These are phyloP conservation scores for Drosophila suzukii DNA, from an alignment of 1,140 invertebrate species.

Conservation along the genomic window DNA sequence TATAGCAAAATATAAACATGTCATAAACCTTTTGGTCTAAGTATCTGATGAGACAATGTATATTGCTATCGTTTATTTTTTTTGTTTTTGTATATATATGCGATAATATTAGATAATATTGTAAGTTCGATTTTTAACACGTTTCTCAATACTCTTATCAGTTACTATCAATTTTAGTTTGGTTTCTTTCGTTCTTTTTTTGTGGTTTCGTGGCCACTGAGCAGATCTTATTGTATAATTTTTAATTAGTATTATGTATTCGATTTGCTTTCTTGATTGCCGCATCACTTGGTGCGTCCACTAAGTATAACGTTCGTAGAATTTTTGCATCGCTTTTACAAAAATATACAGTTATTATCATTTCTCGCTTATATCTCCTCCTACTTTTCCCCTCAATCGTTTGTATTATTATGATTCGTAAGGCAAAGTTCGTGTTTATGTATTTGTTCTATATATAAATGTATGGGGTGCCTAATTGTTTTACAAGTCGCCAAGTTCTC, in stretches of 20 bases:
- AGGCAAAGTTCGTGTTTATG: constrained; percentile 52
- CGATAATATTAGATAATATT: constrained; percentile 42
- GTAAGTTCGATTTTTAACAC: constrained; percentile 49
- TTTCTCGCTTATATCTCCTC: constrained; percentile 19
- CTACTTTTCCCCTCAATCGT: constrained; percentile 24
- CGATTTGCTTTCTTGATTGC: constrained; percentile 36
- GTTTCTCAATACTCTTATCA: constrained; percentile 41
- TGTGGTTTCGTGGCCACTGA: constrained; percentile 34
- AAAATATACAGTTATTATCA: constrained; percentile 55
- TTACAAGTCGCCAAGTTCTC: constrained; percentile 33
- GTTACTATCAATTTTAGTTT: constrained; percentile 40
- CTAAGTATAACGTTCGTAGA: constrained; percentile 56
- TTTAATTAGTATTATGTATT: constrained; percentile 44
- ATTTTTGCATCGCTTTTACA: constrained; percentile 47
- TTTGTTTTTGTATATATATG: constrained; percentile 40
- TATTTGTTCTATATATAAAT: constrained; percentile 31
- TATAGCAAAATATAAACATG: constrained; percentile 33
- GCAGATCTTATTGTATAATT: constrained; percentile 48
- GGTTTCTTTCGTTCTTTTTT: constrained; percentile 19
- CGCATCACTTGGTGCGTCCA: constrained; percentile 14
- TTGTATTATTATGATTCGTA: constrained; percentile 38
- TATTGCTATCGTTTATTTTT: constrained; percentile 53
- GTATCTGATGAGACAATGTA: constrained; percentile 34
- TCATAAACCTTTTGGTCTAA: constrained; percentile 15
- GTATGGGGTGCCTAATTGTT: constrained; percentile 17